phyloP scores from a whole-genome alignment of 2,113 vertebrate genomes.

The Microcebus ravelobensis region DNA sequence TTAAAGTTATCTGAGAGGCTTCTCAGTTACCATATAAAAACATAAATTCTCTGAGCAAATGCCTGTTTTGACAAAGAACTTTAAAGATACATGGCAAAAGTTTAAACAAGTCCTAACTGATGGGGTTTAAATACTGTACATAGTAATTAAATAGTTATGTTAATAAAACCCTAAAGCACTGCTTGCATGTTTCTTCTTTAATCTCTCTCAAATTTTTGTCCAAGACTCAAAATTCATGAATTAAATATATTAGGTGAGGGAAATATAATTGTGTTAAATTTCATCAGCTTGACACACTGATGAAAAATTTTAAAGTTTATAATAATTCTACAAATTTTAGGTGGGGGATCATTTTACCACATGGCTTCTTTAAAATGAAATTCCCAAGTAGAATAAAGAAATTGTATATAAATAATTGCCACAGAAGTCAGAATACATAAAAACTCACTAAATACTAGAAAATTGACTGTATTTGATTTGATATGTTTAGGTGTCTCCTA shows the following conservation, averaged over 20 bases:
- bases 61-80: slow-evolving; percentile 62
- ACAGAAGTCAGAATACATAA: background rate
- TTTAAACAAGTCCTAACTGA: slow-evolving; percentile 73
- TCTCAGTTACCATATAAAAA: slow-evolving; percentile 66
- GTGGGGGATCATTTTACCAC: background rate
- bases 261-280: slow-evolving; percentile 41
- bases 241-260: slow-evolving; percentile 32
- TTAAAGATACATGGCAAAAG: slow-evolving; percentile 61
- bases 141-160: slow-evolving; percentile 67
- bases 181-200: slow-evolving; percentile 51
- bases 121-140: slow-evolving; percentile 61
- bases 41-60: slow-evolving; percentile 64
- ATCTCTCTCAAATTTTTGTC: slow-evolving; percentile 19
- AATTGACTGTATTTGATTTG: background rate
- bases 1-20: slow-evolving; percentile 68
- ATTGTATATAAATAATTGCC: slow-evolving; percentile 1
- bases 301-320: background rate
- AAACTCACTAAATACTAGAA: background rate
- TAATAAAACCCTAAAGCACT: slow-evolving; percentile 35
- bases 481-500: background rate
- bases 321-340: slow-evolving; percentile 16
- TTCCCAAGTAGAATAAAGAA: background rate
- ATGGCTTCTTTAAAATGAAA: slow-evolving; percentile 26
- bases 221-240: slow-evolving; percentile 44
- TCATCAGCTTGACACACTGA: background rate